phyloP scores from a whole-genome alignment of 2,888 invertebrate genomes.

The Listrodromus nycthemerus region DNA sequence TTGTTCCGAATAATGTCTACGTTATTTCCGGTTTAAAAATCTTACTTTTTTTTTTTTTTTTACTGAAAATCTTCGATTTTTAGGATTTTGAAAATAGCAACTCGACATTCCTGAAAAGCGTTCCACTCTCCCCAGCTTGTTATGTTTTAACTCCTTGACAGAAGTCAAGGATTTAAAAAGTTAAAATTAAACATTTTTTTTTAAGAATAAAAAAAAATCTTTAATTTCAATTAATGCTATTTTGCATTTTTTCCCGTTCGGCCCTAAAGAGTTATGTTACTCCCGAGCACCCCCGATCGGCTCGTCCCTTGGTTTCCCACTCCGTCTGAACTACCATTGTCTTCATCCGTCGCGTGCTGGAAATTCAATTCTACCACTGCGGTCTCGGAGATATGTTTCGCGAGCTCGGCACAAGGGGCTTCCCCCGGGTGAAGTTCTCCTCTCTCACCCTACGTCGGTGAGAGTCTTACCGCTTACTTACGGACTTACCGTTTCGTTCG shows the following conservation, averaged over 20 bases:
- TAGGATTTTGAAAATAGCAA: no score
- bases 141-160: background rate
- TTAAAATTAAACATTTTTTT: no score
- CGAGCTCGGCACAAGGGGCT: conserved; percentile 75
- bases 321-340: conserved; percentile 40
- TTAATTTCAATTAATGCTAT: conserved; percentile 40
- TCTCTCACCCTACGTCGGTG: conserved; percentile 68
- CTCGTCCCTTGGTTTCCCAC: conserved; percentile 42
- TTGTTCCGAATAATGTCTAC: no score
- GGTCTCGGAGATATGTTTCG: conserved; percentile 71
- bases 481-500: conserved; percentile 73
- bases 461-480: conserved; percentile 81
- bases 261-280: conserved; percentile 57
- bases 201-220: conserved; percentile 8
- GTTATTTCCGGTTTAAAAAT: no score
- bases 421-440: conserved; percentile 62
- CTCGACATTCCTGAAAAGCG: no score
- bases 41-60: no score
- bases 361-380: conserved; percentile 80
- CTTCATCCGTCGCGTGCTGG: conserved; percentile 65
- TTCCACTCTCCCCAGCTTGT: background rate
- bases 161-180: no score
- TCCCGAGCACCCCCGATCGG: conserved; percentile 40
- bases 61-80: no score
- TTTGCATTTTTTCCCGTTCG: conserved; percentile 59